Evolutionary conservation across 2,797 vertebrate species (phyloP), one percentile per base, ranked within the genome.

Genomic region (Botia almorhae): DNA sequence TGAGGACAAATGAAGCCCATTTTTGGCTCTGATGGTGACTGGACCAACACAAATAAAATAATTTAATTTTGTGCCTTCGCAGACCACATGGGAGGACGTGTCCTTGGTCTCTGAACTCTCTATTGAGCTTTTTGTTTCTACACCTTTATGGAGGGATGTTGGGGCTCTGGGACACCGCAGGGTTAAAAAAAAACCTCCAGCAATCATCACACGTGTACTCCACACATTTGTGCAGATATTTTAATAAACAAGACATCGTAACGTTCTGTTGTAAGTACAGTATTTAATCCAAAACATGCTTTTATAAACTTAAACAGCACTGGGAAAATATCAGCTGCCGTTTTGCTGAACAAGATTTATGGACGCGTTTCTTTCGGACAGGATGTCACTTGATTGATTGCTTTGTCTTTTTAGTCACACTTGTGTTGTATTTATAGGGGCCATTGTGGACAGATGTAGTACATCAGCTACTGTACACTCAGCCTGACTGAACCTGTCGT

Each of bases 21-120:
- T 63, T 4, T 76, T 26, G 33, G 43, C 73, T 71, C 21, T 2
- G 17, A 21, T 19, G 13, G 68, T 10, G 51, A 51, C 74, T 46
- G 61, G 74, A n/a, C 26, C 11, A 73, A 64, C 51, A 82, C 73
- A 81, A 81, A 69, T 83, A 74, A 87, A 48, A 60, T 75, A 73
- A 64, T 86, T 87, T 82, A 69, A 84, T 82, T 61, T 61, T 87
- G 78, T 80, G 75, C 46, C 39, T 71, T 71, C 58, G 74, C 74
- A 68, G 63, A 56, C 74, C 69, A 82, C 82, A 85, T 65, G 79
- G 83, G 69, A 29, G 72, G 64, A 78, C 21, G 33, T 61, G 85
- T 84, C 87, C 88, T 89, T 89, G 88, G 76, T 78, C 83, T 80
- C 69, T 84, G 82, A 84, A 83, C 82, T 76, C 61, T 69, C 82